Evolutionary conservation across 2,888 invertebrate species (phyloP), one percentile per base, ranked within the genome.

Genomic region (Junonia oenone): DNA sequence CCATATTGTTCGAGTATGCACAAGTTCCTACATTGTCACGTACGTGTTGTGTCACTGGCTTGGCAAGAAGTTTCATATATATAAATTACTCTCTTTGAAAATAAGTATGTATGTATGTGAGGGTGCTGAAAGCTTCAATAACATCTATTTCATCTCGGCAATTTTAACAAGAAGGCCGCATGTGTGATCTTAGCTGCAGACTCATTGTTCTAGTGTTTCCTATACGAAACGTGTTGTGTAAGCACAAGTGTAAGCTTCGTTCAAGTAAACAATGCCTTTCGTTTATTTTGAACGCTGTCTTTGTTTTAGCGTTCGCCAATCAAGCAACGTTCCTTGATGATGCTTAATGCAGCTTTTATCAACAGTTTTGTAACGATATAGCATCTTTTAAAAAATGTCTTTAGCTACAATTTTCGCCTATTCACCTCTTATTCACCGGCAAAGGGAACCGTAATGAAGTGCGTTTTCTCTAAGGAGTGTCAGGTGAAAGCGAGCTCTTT

Each of bases 151-250:
- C 67, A 69, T 70, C 70, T 75, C 79, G 76, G 80, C 81, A 78
- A 70, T 72, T 70, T 67, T 69, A 73, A 68, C 69, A 72, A 68
- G 64, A 58, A 71, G 73, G 80, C 67, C 77, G 68, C 86, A 85
- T 84, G 76, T 86, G 86, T 77, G 78, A 81, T 79, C 75, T 78
- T 76, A 68, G 68, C 67, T 78, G 66, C 65, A 73, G 62, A 66
- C 72, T 74, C 81, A 80, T 81, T 83, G 80, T 82, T 74, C 75
- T 67, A 66, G 67, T 66, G 65, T 68, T 73, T 68, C 66, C 61
- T 67, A 71, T 73, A 73, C 64, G 67, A 73, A 78, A 85, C 80
- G 80, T 83, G 81, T 77, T 72, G 71, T 69, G 79, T 79, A 75
- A 85, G 83, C 85, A 75, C 69, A 78, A 78, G 68, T 71, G 68